A percentile compares a stretch with the other conserved stretches of the same genome.
Evolutionary conservation across 2,113 vertebrate species (phyloP).

Genomic region (Gopherus evgoodei): DNA sequence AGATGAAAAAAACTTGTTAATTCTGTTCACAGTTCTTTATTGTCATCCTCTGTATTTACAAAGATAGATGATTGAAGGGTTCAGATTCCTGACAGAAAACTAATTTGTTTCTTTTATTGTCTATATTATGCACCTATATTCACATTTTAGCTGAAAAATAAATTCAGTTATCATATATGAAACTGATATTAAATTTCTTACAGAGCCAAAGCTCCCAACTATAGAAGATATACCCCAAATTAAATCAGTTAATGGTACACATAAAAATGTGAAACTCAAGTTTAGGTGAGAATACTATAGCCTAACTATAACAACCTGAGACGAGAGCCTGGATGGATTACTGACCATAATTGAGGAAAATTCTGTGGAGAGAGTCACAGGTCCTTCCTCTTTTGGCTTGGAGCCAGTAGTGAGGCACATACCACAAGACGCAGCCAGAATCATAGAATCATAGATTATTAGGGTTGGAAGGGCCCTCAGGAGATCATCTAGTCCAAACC

Average conservation of each 20-base stretch:
- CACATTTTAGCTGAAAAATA: background rate
- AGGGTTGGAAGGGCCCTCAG: too few relatives aligned
- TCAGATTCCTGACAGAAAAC: background rate
- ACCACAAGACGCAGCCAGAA: background rate
- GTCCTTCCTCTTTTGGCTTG: background rate
- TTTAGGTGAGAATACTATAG: background rate
- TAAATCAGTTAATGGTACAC: background rate
- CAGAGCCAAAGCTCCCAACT: background rate
- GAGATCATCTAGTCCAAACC: too few relatives aligned
- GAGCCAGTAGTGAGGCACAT: background rate
- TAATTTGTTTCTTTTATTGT: background rate
- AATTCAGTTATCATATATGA: background rate
- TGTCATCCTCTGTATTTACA: background rate
- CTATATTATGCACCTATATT: accelerated
- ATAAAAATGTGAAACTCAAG: background rate
- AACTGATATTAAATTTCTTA: accelerated
- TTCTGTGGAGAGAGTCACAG: background rate
- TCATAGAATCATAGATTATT: too few relatives aligned
- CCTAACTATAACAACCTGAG: background rate
- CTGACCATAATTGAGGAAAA: background rate
- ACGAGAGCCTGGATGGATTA: background rate
- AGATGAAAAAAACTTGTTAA: background rate
- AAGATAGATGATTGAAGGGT: background rate
- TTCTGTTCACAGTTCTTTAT: background rate
- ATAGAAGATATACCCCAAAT: background rate